These are phyloP conservation scores for Vandiemenella viatica DNA, from an alignment of 2,888 invertebrate genomes.

Conservation along the genomic window DNA sequence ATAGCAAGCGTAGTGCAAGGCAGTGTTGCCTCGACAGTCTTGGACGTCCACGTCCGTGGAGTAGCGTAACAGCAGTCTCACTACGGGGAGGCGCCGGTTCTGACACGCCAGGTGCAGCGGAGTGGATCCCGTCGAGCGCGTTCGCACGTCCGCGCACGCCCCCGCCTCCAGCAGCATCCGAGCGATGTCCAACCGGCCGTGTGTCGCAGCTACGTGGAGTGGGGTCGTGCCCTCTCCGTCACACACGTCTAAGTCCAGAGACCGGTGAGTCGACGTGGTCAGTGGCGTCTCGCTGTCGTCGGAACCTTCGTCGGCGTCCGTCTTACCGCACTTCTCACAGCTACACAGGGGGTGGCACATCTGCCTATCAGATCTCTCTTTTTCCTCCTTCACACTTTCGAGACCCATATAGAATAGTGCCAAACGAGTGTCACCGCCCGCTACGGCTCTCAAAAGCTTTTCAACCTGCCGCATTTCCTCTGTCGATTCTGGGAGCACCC, in stretches of 20 bases:
- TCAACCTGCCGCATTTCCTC: constrained; percentile 36
- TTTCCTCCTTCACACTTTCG: constrained; percentile 27
- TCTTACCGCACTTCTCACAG: constrained; percentile 38
- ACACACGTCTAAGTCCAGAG: constrained; percentile 40
- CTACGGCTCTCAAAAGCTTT: constrained; percentile 50
- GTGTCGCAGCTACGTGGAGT: constrained; percentile 48
- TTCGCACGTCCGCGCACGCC: constrained; percentile 41
- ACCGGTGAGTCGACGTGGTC: too few relatives aligned
- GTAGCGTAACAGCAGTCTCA: constrained; percentile 37
- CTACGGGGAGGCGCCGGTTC: constrained; percentile 30
- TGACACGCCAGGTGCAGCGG: constrained; percentile 52
- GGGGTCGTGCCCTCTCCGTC: constrained; percentile 50
- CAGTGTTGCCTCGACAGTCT: constrained; percentile 32
- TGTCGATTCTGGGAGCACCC: constrained; percentile 25
- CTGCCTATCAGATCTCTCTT: constrained; percentile 24
- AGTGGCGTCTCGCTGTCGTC: constrained; percentile 3
- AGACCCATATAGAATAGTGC: constrained; percentile 52
- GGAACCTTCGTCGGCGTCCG: constrained; percentile 11
- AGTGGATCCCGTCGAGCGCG: constrained; percentile 40
- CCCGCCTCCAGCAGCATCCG: constrained; percentile 43
- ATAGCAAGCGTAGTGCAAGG: constrained; percentile 25
- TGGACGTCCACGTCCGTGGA: constrained; percentile 30
- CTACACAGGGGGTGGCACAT: constrained; percentile 56
- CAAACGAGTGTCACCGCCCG: constrained; percentile 51
- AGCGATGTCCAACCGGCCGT: constrained; percentile 42